These are phyloP conservation scores for Phenganax marumi DNA, from an alignment of 92 coral and sea anemone species.

Conservation along the genomic window DNA sequence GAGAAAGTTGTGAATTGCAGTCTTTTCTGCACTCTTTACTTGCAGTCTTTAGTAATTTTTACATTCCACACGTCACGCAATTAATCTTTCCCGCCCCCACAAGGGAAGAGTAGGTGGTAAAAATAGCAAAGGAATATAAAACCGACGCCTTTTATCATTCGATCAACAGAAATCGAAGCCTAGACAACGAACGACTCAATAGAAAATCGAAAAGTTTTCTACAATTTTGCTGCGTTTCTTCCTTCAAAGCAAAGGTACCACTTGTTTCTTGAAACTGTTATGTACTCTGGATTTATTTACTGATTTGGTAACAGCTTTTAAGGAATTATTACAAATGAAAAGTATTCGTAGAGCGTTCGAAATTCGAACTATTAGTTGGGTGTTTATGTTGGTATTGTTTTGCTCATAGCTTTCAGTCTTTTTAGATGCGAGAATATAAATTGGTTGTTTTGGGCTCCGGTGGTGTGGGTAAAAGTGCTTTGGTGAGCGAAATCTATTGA, in stretches of 20 bases:
- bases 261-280: background rate
- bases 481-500: conserved; percentile 62
- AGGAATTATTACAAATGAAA: background rate
- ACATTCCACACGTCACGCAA: background rate
- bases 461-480: conserved; percentile 98
- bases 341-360: conserved; percentile 15
- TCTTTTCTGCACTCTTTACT: too few species aligned
- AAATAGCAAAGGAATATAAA: conserved; percentile 70
- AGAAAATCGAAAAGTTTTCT: conserved; percentile 3
- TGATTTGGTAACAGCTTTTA: background rate
- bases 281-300: background rate
- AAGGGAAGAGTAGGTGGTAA: conserved; percentile 60
- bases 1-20: too few species aligned
- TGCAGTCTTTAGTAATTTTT: background rate
- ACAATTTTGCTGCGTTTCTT: background rate
- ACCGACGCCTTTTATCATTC: conserved; percentile 59
- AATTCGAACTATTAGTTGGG: background rate
- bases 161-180: conserved; percentile 14
- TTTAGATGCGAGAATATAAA: conserved; percentile 95
- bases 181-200: background rate
- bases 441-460: conserved; percentile 99
- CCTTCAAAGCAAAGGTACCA: background rate
- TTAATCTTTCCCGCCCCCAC: conserved; percentile 14
- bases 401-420: background rate
- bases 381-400: conserved; percentile 10